Conservation (phyloP, 2,113 vertebrate species). For the Ellobius talpinus region DNA sequence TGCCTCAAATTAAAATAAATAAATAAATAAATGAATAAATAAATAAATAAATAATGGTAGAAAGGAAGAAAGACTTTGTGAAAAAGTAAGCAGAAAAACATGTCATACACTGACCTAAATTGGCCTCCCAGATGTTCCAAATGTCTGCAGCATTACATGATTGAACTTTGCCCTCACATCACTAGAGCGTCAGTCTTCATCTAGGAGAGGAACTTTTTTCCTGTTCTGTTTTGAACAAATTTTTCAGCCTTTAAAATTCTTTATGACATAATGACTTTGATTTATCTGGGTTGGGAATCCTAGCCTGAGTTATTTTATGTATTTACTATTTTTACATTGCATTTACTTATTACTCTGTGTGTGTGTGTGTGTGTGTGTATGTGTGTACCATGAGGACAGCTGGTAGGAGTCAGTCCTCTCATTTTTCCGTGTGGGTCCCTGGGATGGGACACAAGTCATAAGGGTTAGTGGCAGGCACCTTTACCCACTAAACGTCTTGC, state of each 20-base stretch:
- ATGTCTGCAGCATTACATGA: neutral
- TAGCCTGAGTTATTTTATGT: conserved; percentile 34
- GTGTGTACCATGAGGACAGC: neutral
- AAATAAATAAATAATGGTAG: no score
- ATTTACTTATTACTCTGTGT: neutral
- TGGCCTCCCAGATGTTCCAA: conserved; percentile 29
- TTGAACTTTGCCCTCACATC: neutral
- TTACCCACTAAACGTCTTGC: neutral
- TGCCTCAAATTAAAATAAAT: neutral
- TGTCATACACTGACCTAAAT: neutral
- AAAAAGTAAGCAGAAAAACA: neutral
- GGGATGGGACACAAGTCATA: neutral
- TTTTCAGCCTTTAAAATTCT: neutral
- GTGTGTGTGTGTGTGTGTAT: neutral
- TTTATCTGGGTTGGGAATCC: neutral
- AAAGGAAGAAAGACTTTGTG: neutral
- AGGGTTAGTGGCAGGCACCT: neutral
- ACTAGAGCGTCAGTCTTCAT: neutral
- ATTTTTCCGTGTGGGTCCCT: neutral
- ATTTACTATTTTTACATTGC: neutral
- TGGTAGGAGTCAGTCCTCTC: neutral
- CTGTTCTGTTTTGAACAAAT: conserved; percentile 14
- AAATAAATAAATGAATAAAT: neutral
- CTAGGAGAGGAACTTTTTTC: neutral
- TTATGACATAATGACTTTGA: neutral